Evolutionary conservation across 1,140 invertebrate genomes (phyloP).

Genomic region (Conus ventricosus): DNA sequence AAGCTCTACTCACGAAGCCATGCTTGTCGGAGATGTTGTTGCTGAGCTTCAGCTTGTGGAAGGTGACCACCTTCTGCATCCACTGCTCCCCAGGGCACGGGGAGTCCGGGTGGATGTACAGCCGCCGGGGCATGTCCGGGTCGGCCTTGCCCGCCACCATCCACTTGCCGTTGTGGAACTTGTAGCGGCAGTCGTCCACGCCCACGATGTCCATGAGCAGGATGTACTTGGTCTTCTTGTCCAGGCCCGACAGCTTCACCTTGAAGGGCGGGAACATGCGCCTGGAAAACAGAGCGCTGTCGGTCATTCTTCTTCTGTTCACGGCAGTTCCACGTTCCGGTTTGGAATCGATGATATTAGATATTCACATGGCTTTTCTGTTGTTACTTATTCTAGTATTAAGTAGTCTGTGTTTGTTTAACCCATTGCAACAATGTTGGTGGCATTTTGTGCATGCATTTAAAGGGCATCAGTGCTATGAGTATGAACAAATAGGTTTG

Average conservation of each 20-base stretch:
- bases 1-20: conserved; percentile 88
- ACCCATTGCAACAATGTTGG: no score
- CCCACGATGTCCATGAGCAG: conserved; percentile 97
- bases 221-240: conserved; percentile 98
- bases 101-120: conserved; percentile 98
- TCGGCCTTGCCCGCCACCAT: conserved; percentile 76
- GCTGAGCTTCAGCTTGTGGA: conserved; percentile 99
- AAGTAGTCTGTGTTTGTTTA: no score
- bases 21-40: conserved; percentile 99
- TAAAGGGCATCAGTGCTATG: no score
- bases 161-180: conserved; percentile 88
- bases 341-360: background rate
- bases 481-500: no score
- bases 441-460: no score
- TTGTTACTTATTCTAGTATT: no score
- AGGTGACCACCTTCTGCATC: conserved; percentile 96
- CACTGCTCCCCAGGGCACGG: conserved; percentile 95
- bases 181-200: conserved; percentile 96
- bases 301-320: no score
- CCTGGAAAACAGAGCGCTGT: conserved; percentile 41
- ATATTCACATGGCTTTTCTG: background rate
- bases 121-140: conserved; percentile 92
- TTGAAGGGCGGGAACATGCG: conserved; percentile 72
- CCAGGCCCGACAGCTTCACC: conserved; percentile 78
- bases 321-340: no score